phyloP scores from a whole-genome alignment of 1,140 invertebrate species.

The Aphelenchoides besseyi region DNA sequence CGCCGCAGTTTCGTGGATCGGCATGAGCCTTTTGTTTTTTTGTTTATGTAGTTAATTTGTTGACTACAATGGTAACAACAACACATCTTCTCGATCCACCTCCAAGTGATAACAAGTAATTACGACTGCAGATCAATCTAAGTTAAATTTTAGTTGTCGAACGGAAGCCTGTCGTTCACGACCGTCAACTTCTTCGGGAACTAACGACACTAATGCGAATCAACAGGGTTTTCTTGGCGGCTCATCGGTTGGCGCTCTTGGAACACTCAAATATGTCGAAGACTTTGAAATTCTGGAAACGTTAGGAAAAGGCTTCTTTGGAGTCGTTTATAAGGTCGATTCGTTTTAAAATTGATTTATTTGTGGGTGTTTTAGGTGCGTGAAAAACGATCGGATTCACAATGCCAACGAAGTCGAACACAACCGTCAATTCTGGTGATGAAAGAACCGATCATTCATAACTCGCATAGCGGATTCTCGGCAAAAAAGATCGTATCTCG shows the following conservation, averaged over 20 bases:
- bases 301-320: constrained; percentile 46
- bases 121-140: too few species aligned
- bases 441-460: constrained; percentile 40
- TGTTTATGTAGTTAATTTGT: too few species aligned
- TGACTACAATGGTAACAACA: too few species aligned
- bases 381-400: constrained; percentile 32
- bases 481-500: constrained; percentile 40
- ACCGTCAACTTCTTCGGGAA: neutral
- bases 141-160: too few species aligned
- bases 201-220: neutral
- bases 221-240: constrained; percentile 17
- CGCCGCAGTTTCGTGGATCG: too few species aligned
- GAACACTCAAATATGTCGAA: constrained; percentile 32
- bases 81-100: too few species aligned
- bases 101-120: too few species aligned
- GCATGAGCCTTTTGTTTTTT: too few species aligned
- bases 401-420: constrained; percentile 6
- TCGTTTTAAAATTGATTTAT: too few species aligned
- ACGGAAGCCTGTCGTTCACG: neutral
- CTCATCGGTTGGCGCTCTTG: constrained; percentile 24
- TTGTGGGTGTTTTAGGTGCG: constrained; percentile 38
- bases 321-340: constrained; percentile 49
- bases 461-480: constrained; percentile 29
- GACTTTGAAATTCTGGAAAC: constrained; percentile 45
- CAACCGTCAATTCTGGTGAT: constrained; percentile 29